These are phyloP conservation scores for Synergus gifuensis DNA, from an alignment of 2,888 invertebrate genomes.

Conservation along the genomic window DNA sequence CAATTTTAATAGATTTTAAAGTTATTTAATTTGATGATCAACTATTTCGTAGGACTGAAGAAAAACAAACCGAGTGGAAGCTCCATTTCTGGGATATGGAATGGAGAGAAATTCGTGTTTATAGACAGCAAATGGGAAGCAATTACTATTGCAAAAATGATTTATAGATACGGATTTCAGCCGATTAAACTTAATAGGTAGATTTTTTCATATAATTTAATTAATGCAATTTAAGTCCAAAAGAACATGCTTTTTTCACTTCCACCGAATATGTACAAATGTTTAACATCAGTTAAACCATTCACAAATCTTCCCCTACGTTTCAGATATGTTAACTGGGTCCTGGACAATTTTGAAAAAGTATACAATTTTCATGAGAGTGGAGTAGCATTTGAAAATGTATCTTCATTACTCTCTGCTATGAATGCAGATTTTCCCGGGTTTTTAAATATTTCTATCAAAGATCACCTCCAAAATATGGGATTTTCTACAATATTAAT, in stretches of 20 bases:
- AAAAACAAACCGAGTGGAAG: conserved; percentile 57
- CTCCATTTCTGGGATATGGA: conserved; percentile 77
- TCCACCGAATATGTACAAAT: too few species aligned
- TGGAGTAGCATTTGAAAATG: conserved; percentile 78
- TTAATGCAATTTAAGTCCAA: not conserved
- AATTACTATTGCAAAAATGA: conserved; percentile 77
- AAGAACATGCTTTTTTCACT: conserved; percentile 37
- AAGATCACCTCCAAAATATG: conserved; percentile 73
- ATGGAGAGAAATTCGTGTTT: conserved; percentile 80
- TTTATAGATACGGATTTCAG: conserved; percentile 81
- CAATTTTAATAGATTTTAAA: not conserved
- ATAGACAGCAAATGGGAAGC: conserved; percentile 78
- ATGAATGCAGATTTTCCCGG: conserved; percentile 79
- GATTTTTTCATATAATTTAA: not conserved
- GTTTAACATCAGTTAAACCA: not conserved
- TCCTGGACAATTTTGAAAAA: conserved; percentile 74
- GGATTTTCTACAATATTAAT: conserved; percentile 79
- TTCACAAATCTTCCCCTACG: not conserved
- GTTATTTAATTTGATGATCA: conserved; percentile 16
- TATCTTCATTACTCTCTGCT: conserved; percentile 79
- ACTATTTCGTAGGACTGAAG: conserved; percentile 68
- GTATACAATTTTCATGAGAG: conserved; percentile 80
- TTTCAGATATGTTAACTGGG: conserved; percentile 61
- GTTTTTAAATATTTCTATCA: conserved; percentile 75
- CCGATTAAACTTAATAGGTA: conserved; percentile 76